Conservation (phyloP, 2,113 vertebrate species). For the Petaurus breviceps region DNA sequence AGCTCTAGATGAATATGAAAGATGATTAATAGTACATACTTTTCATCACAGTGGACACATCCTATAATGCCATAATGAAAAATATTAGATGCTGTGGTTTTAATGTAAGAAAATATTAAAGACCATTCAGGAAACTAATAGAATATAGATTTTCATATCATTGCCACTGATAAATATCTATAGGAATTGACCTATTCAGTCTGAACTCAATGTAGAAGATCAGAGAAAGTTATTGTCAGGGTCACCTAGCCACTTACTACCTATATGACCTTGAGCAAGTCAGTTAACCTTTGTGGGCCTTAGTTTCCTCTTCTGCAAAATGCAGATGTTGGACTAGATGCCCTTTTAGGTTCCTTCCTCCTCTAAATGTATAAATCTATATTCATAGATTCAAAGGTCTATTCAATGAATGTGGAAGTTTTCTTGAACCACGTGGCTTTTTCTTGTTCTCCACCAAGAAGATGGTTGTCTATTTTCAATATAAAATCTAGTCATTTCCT, state of each 20-base stretch:
- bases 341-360: not conserved
- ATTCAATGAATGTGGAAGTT: not conserved
- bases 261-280: not conserved
- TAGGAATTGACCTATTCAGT: not conserved
- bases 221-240: not conserved
- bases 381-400: not conserved
- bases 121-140: not conserved
- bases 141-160: not conserved
- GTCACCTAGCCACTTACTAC: not conserved
- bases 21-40: not conserved
- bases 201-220: not conserved
- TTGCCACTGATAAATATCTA: not conserved
- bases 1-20: constrained; percentile 2
- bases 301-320: not conserved
- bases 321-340: not conserved
- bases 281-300: not conserved
- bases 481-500: not conserved
- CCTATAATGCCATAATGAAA: not conserved
- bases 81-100: constrained; percentile 6
- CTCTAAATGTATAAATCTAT: not conserved
- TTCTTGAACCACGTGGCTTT: not conserved
- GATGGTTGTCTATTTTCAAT: not conserved
- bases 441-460: not conserved
- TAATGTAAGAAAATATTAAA: constrained; percentile 48
- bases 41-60: constrained; percentile 19